Conservation (phyloP, 2,888 invertebrate genomes). For the Helicoverpa assulta region DNA sequence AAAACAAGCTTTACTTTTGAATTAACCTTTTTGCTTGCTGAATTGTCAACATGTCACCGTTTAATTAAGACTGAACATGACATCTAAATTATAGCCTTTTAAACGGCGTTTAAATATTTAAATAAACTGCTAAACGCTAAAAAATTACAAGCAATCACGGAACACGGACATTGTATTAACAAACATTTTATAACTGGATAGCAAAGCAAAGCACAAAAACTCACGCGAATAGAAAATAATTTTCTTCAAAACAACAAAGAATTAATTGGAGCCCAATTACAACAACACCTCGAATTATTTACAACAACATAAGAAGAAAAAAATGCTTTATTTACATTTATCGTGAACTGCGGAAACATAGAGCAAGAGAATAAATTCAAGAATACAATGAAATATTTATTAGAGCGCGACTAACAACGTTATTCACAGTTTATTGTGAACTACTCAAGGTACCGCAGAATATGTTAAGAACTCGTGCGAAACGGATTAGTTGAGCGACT, state of each 20-base stretch:
- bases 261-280: slow-evolving; percentile 33
- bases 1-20: too few species aligned
- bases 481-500: slow-evolving; percentile 40
- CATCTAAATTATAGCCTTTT: background rate
- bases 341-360: slow-evolving; percentile 33
- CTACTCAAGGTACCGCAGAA: slow-evolving; percentile 37
- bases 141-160: slow-evolving; percentile 12
- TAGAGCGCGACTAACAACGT: slow-evolving; percentile 61
- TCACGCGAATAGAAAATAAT: slow-evolving; percentile 34
- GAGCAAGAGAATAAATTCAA: slow-evolving; percentile 35
- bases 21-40: too few species aligned
- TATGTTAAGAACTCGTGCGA: slow-evolving; percentile 51
- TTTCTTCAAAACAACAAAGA: slow-evolving; percentile 18
- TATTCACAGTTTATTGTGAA: slow-evolving; percentile 49
- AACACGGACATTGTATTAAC: slow-evolving; percentile 21
- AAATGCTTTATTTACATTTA: slow-evolving; percentile 38
- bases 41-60: background rate
- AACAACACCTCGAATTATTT: slow-evolving; percentile 37
- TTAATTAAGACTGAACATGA: background rate
- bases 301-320: slow-evolving; percentile 13
- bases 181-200: slow-evolving; percentile 6
- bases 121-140: slow-evolving; percentile 3
- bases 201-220: slow-evolving; percentile 9
- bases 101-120: background rate
- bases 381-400: slow-evolving; percentile 52